Evolutionary conservation across 2,113 vertebrate genomes (phyloP).

Genomic region (Sturnus vulgaris): DNA sequence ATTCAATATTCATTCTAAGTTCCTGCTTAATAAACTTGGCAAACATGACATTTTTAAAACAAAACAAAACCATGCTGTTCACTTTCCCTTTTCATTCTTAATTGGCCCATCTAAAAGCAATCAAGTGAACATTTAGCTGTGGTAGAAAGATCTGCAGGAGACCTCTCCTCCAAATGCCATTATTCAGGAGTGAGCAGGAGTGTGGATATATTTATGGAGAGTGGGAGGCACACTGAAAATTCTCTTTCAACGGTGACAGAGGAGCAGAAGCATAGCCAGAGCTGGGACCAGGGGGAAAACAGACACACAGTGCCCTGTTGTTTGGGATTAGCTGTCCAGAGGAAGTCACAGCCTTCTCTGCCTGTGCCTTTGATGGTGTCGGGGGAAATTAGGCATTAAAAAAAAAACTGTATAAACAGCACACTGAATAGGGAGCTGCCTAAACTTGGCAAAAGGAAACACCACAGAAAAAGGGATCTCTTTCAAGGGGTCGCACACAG

Average conservation of each 20-base stretch:
- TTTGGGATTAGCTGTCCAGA: fast-evolving
- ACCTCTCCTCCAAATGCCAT: conserved; percentile 53
- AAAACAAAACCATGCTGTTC: conserved; percentile 65
- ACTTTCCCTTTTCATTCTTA: conserved; percentile 63
- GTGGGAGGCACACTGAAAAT: background rate
- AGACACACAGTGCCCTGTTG: background rate
- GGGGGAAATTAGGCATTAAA: background rate
- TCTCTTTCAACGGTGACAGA: background rate
- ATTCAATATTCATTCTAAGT: conserved; percentile 24
- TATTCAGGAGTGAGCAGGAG: conserved; percentile 40
- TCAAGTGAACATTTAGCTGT: conserved; percentile 61
- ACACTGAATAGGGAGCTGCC: background rate
- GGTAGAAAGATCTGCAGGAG: conserved; percentile 57
- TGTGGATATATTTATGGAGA: conserved; percentile 8
- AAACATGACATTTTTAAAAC: conserved; percentile 57
- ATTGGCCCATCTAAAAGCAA: conserved; percentile 70
- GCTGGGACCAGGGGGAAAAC: background rate
- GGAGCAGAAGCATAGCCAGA: background rate
- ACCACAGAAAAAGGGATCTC: background rate
- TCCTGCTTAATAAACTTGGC: conserved; percentile 47
- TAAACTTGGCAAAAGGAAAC: background rate
- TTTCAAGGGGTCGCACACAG: background rate
- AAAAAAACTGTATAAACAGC: background rate
- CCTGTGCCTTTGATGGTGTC: background rate
- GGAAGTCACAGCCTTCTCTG: background rate